phyloP scores from a whole-genome alignment of 2,888 invertebrate species.

The Morpho achilles region DNA sequence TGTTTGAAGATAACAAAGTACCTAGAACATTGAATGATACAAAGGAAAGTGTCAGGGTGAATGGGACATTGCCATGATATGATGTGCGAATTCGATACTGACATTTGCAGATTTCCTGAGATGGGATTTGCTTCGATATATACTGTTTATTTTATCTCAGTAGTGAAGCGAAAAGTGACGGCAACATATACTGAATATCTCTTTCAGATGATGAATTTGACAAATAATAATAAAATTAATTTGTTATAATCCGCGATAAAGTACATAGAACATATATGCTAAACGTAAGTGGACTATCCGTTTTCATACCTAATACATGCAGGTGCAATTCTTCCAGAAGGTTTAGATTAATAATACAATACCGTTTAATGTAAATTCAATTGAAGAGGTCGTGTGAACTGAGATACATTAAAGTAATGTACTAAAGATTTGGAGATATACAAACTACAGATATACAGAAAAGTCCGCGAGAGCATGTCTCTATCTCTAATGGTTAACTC shows the following conservation, averaged over 20 bases:
- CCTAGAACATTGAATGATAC: slow-evolving; percentile 28
- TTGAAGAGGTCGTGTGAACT: no score
- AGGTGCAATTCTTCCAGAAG: no score
- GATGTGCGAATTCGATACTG: slow-evolving; percentile 41
- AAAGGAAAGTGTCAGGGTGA: slow-evolving; percentile 27
- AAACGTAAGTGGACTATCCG: no score
- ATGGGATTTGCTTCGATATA: slow-evolving; percentile 15
- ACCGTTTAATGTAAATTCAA: no score
- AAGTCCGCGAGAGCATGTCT: no score
- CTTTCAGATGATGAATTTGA: background rate
- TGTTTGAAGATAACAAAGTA: slow-evolving; percentile 31
- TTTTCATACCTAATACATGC: no score
- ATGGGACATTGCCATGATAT: slow-evolving; percentile 9
- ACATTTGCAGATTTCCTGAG: slow-evolving; percentile 40
- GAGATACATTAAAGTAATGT: no score
- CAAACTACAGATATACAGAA: background rate
- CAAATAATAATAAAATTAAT: background rate
- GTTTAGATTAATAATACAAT: no score
- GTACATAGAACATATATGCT: no score
- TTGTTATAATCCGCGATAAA: no score
- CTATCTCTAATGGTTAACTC: no score
- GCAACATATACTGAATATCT: background rate
- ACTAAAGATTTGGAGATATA: background rate
- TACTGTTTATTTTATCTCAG: slow-evolving; percentile 29
- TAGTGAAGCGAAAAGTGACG: background rate